Evolutionary conservation across 2,888 invertebrate genomes (phyloP).

Genomic region (Patella depressa): DNA sequence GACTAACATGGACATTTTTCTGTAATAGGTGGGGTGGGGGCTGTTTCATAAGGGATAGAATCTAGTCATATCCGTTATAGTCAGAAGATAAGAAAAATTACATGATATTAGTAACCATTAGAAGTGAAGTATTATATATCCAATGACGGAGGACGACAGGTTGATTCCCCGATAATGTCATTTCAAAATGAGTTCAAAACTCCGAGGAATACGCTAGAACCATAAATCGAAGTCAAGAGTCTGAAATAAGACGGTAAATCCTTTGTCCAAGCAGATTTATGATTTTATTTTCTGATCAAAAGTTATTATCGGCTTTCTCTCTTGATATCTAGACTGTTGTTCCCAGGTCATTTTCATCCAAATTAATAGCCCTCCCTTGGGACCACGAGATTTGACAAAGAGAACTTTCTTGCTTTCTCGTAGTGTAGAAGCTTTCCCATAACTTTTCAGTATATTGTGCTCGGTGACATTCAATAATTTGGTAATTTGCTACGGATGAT

Average conservation of each 20-base stretch:
- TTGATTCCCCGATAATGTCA: constrained; percentile 2
- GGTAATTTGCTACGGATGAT: too few relatives aligned
- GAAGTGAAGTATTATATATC: background rate
- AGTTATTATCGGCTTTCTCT: background rate
- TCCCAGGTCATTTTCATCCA: too few relatives aligned
- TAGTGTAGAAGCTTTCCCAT: too few relatives aligned
- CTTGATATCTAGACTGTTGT: too few relatives aligned
- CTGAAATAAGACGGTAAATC: background rate
- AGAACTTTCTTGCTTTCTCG: too few relatives aligned
- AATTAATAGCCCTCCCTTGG: too few relatives aligned
- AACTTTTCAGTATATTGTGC: too few relatives aligned
- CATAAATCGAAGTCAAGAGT: background rate
- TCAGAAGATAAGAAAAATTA: background rate
- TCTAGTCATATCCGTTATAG: background rate
- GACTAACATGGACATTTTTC: too few relatives aligned
- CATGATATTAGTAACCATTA: constrained; percentile 3
- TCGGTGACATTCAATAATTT: too few relatives aligned
- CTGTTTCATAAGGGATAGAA: background rate
- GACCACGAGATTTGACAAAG: too few relatives aligned
- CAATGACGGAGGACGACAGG: background rate
- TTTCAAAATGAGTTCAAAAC: constrained; percentile 7
- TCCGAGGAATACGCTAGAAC: background rate
- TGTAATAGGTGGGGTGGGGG: too few relatives aligned
- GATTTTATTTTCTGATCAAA: constrained; percentile 5
- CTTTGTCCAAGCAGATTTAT: constrained; percentile 2